phyloP scores from a whole-genome alignment of 1,140 invertebrate genomes.

The Akabosia matsudoensis region DNA sequence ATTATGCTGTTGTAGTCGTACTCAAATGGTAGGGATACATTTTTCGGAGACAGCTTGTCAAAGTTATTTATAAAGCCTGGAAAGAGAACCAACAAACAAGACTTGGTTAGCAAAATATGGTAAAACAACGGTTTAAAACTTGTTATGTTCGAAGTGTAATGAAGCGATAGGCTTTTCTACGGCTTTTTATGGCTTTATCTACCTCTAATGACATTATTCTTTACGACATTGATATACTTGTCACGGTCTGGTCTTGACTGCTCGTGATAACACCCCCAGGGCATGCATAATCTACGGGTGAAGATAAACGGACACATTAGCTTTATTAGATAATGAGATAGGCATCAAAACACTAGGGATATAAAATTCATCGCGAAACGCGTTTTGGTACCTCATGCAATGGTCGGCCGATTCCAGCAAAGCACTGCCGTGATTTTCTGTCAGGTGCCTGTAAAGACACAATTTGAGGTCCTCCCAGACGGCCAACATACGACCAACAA shows the following conservation, averaged over 20 bases:
- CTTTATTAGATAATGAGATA: no score
- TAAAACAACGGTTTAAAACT: not conserved
- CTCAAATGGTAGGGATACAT: constrained; percentile 62
- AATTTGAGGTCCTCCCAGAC: constrained; percentile 63
- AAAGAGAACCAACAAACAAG: no score
- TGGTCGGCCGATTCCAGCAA: constrained; percentile 60
- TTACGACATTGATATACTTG: constrained; percentile 40
- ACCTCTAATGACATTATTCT: constrained; percentile 46
- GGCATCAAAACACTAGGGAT: no score
- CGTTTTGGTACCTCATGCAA: constrained; percentile 61
- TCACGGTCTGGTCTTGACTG: constrained; percentile 59
- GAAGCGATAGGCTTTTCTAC: not conserved
- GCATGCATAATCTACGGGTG: constrained; percentile 55
- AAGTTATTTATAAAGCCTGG: constrained; percentile 60
- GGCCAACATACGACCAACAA: constrained; percentile 65
- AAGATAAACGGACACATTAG: not conserved
- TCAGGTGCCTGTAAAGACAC: constrained; percentile 64
- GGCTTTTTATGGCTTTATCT: not conserved
- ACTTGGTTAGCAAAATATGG: no score
- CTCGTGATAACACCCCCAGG: constrained; percentile 64
- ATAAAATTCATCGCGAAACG: not conserved
- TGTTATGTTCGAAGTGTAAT: not conserved
- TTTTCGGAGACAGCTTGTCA: constrained; percentile 60
- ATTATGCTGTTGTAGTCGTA: constrained; percentile 72
- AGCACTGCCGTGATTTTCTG: constrained; percentile 57